Conservation (phyloP, 2,888 invertebrate genomes). For the Sinelater perroti region DNA sequence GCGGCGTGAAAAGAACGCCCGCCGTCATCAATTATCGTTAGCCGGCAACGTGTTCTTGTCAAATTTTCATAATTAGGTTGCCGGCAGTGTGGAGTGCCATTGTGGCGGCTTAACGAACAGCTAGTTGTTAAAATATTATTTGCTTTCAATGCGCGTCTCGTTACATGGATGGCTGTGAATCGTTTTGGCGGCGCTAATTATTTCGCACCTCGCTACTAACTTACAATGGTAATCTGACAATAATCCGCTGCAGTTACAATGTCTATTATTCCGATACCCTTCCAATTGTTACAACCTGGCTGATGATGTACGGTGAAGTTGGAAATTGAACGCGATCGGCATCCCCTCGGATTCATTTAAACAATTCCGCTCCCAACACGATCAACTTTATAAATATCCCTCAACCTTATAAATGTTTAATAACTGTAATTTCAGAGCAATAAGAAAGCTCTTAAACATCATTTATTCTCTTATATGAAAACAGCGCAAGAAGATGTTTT, state of each 20-base stretch:
- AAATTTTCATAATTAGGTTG: slow-evolving; percentile 60
- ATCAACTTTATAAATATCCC: no score
- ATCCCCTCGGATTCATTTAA: no score
- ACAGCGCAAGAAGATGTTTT: no score
- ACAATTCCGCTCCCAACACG: no score
- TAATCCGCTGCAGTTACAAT: slow-evolving; percentile 43
- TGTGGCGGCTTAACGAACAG: slow-evolving; percentile 55
- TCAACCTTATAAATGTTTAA: no score
- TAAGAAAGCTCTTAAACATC: no score
- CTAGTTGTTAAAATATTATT: slow-evolving; percentile 51
- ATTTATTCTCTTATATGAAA: no score
- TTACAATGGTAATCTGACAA: slow-evolving; percentile 40
- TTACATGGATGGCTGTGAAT: slow-evolving; percentile 42
- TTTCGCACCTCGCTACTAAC: slow-evolving; percentile 47
- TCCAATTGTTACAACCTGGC: slow-evolving; percentile 33
- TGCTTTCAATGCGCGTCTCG: slow-evolving; percentile 49
- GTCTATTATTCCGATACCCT: slow-evolving; percentile 41
- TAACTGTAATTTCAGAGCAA: no score
- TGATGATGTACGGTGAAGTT: slow-evolving; percentile 20
- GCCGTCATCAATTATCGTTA: slow-evolving; percentile 57
- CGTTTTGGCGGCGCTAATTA: slow-evolving; percentile 47
- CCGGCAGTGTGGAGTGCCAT: slow-evolving; percentile 56
- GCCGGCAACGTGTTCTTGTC: slow-evolving; percentile 58
- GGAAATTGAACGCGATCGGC: slow-evolving; percentile 14
- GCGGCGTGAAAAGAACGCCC: slow-evolving; percentile 52